Conservation (phyloP, 2,888 invertebrate species). For the Drosophila seclusa region DNA sequence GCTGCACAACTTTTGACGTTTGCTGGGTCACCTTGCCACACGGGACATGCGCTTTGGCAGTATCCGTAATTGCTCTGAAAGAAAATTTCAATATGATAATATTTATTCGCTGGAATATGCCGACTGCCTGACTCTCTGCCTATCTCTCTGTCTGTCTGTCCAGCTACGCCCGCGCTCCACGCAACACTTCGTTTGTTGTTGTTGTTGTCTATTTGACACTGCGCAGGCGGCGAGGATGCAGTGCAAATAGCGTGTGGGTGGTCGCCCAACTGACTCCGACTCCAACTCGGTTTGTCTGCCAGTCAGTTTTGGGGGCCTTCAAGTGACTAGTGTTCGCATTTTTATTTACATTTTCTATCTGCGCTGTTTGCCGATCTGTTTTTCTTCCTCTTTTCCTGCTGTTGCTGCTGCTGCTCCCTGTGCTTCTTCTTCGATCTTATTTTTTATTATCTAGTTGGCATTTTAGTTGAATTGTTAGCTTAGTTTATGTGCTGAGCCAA, state of each 20-base stretch:
- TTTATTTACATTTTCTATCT: slow-evolving; percentile 68
- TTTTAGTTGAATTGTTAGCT: slow-evolving; percentile 79
- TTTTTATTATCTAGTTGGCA: slow-evolving; percentile 80
- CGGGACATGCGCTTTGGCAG: slow-evolving; percentile 38
- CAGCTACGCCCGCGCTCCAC: slow-evolving; percentile 70
- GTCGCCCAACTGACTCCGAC: slow-evolving; percentile 46
- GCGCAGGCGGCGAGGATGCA: slow-evolving; percentile 79
- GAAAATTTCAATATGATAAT: slow-evolving; percentile 80
- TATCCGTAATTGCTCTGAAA: slow-evolving; percentile 75
- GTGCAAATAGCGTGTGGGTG: slow-evolving; percentile 55
- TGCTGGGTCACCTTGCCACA: slow-evolving; percentile 63
- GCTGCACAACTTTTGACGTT: slow-evolving; percentile 62
- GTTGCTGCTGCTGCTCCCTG: slow-evolving; percentile 22
- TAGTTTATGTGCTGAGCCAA: slow-evolving; percentile 52
- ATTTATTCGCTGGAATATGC: slow-evolving; percentile 73
- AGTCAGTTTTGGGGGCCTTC: slow-evolving; percentile 40
- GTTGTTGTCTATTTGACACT: slow-evolving; percentile 75
- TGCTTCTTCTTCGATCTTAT: slow-evolving; percentile 57
- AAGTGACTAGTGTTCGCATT: slow-evolving; percentile 64
- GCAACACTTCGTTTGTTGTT: slow-evolving; percentile 51
- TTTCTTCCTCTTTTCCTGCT: neutral
- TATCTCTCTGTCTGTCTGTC: slow-evolving; percentile 31
- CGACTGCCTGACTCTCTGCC: slow-evolving; percentile 30
- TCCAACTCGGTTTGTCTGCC: slow-evolving; percentile 42
- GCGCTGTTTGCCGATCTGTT: slow-evolving; percentile 21